A percentile compares a stretch with the other conserved stretches of the same genome.
Evolutionary conservation across 2,797 vertebrate genomes (phyloP).

Genomic region (Channa striata): DNA sequence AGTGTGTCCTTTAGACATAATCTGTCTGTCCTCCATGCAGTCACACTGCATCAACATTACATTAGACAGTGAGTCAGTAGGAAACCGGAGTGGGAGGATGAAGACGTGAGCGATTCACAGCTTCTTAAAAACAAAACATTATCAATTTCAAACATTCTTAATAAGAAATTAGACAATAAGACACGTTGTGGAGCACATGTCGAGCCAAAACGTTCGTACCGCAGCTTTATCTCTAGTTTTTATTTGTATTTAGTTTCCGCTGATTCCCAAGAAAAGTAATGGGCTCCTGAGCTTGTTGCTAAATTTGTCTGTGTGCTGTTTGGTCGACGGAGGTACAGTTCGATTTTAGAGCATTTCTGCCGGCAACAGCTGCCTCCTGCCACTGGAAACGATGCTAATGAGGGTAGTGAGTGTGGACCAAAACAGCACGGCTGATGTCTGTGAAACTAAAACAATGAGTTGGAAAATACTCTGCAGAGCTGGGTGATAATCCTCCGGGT

Average conservation of each 20-base stretch:
- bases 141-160: too few species aligned
- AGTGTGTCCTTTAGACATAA: constrained; percentile 40
- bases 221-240: too few species aligned
- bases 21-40: constrained; percentile 15
- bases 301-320: neutral
- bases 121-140: constrained; percentile 1
- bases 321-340: neutral
- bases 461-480: neutral
- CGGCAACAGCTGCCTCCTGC: neutral
- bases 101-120: constrained; percentile 1
- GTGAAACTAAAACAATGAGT: neutral
- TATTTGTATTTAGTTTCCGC: too few species aligned
- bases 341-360: too few species aligned
- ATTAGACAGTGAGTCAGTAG: constrained; percentile 44
- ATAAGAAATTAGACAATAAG: too few species aligned
- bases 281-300: neutral
- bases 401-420: neutral
- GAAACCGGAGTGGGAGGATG: constrained; percentile 43
- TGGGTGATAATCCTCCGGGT: neutral
- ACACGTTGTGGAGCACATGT: too few species aligned
- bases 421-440: neutral
- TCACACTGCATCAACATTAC: constrained; percentile 21
- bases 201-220: too few species aligned
- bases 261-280: too few species aligned
- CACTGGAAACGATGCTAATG: neutral